Conservation (phyloP, 1,140 invertebrate species). For the Papilio polyxenes region DNA sequence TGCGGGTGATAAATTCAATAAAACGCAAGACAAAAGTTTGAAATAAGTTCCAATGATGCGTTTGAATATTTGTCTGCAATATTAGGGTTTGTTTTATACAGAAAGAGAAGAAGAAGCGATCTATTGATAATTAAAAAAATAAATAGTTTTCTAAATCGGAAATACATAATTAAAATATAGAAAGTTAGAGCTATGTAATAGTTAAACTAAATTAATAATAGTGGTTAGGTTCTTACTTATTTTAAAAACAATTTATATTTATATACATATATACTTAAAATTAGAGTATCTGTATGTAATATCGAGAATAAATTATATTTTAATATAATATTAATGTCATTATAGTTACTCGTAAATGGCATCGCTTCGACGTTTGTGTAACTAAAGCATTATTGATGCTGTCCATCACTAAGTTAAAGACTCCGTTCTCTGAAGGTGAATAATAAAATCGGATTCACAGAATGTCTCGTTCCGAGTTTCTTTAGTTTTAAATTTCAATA, state of each 20-base stretch:
- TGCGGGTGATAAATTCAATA: slow-evolving; percentile 4
- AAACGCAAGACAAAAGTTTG: not conserved
- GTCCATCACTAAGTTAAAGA: not conserved
- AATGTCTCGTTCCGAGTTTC: not conserved
- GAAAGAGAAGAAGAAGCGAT: not conserved
- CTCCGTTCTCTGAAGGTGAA: not conserved
- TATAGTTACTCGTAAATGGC: too few species aligned
- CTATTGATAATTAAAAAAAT: not conserved
- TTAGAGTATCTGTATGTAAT: too few species aligned
- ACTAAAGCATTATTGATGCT: not conserved
- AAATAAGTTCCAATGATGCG: not conserved
- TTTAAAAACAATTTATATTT: too few species aligned
- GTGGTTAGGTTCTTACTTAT: too few species aligned
- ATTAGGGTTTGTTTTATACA: not conserved
- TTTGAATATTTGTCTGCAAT: not conserved
- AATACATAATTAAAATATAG: too few species aligned
- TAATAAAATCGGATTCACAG: not conserved
- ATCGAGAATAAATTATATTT: too few species aligned
- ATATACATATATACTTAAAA: too few species aligned
- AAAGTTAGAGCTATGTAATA: too few species aligned
- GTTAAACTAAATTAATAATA: too few species aligned
- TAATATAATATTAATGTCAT: too few species aligned
- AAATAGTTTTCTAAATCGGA: too few species aligned
- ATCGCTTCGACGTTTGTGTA: not conserved
- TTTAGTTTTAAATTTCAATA: not conserved